Conservation (phyloP, 2,113 vertebrate species). For the Merops nubicus region DNA sequence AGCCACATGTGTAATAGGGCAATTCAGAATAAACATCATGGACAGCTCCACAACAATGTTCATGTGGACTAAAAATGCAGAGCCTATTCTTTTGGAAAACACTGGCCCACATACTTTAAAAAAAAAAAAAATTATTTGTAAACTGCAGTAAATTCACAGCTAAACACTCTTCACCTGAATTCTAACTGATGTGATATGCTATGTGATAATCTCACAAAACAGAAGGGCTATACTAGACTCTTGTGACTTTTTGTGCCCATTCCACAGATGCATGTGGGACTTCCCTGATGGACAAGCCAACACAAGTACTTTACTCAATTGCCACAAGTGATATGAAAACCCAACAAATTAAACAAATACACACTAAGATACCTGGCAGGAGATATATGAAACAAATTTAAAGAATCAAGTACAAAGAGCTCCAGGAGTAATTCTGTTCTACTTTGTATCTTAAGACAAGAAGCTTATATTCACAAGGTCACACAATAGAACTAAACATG, state of each 20-base stretch:
- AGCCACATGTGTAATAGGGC: background rate
- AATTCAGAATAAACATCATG: background rate
- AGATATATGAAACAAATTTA: background rate
- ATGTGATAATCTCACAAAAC: background rate
- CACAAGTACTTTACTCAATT: background rate
- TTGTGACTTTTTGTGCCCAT: background rate
- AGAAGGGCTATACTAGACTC: background rate
- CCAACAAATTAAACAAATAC: background rate
- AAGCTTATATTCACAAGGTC: background rate
- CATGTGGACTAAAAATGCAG: background rate
- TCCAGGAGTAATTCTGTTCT: background rate
- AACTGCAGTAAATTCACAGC: background rate
- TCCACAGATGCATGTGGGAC: accelerated
- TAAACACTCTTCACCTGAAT: background rate
- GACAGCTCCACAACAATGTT: background rate
- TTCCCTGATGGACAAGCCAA: background rate
- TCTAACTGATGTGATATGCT: background rate
- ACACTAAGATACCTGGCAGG: background rate
- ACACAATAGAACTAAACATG: background rate
- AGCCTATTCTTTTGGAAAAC: background rate
- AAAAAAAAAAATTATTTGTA: background rate
- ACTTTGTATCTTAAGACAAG: background rate
- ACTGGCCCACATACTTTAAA: background rate
- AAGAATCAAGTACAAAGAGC: background rate
- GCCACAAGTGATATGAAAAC: background rate